phyloP scores from a whole-genome alignment of 1,140 invertebrate genomes.

The Apolygus lucorum region DNA sequence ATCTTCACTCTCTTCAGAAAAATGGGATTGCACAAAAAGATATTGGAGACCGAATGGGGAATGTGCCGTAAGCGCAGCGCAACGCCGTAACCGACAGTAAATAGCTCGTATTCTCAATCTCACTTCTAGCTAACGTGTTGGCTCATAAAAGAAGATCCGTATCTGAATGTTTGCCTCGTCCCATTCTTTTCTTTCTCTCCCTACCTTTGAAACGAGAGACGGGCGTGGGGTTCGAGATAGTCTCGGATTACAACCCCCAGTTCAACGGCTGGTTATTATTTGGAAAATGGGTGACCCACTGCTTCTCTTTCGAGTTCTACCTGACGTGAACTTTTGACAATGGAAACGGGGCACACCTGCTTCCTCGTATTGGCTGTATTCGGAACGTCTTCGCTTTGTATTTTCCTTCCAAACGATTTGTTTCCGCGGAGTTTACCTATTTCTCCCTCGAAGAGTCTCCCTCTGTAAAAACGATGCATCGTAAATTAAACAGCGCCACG shows the following conservation, averaged over 20 bases:
- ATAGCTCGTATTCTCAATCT: slow-evolving; percentile 7
- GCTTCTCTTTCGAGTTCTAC: not conserved
- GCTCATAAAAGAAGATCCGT: slow-evolving; percentile 7
- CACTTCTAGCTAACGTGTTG: not conserved
- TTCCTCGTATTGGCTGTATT: not conserved
- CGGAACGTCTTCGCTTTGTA: not conserved
- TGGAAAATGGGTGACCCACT: slow-evolving; percentile 7
- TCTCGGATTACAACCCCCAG: slow-evolving; percentile 2
- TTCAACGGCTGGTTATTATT: not conserved
- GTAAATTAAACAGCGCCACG: not conserved
- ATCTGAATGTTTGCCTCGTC: slow-evolving; percentile 3
- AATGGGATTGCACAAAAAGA: slow-evolving; percentile 4
- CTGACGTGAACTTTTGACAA: slow-evolving; percentile 2
- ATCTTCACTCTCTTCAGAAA: not conserved
- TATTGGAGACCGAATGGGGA: not conserved
- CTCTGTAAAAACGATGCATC: not conserved
- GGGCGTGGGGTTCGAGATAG: not conserved
- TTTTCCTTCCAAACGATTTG: not conserved
- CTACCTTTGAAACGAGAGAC: slow-evolving; percentile 9
- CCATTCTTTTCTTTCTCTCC: slow-evolving; percentile 12
- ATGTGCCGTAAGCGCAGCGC: too few species aligned
- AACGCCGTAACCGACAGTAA: not conserved
- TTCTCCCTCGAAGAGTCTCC: not conserved
- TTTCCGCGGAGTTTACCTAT: not conserved
- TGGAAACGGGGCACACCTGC: not conserved